A percentile compares a stretch with the other conserved stretches of the same genome.
These are phyloP conservation scores for Sciurus carolinensis DNA, from an alignment of 2,797 vertebrate species.

Conservation along the genomic window DNA sequence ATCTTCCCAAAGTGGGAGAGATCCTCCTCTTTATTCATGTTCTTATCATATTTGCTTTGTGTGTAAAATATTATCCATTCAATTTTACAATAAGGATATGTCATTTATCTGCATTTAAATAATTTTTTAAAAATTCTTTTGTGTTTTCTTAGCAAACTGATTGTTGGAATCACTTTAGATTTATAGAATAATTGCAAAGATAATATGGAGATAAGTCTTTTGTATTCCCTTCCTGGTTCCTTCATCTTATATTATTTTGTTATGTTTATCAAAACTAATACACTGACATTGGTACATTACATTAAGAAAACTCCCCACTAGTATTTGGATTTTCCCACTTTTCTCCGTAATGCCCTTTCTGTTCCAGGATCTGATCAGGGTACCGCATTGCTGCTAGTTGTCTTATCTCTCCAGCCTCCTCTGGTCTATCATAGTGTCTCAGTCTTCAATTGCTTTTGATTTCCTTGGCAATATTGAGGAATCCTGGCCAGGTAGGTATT, in stretches of 20 bases:
- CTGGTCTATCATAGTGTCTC: neutral
- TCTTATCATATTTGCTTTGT: neutral
- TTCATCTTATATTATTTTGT: neutral
- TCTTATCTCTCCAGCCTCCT: neutral
- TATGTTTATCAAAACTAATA: constrained; percentile 50
- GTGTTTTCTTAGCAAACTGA: neutral
- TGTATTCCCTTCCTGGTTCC: neutral
- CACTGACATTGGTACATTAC: neutral
- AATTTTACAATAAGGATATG: neutral
- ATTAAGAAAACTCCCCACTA: neutral
- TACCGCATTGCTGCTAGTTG: neutral
- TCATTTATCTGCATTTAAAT: neutral
- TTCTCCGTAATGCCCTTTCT: neutral
- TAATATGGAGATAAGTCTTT: neutral
- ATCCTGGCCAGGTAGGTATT: neutral
- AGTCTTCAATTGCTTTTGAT: constrained; percentile 7
- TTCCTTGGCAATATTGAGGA: neutral
- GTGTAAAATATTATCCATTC: neutral
- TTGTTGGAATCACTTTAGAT: neutral
- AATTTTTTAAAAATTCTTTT: neutral
- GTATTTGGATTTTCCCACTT: neutral
- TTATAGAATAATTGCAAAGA: neutral
- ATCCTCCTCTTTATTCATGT: neutral
- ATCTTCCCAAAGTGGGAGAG: neutral
- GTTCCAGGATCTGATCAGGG: neutral